Base-by-base conservation (phyloP, 1,140 invertebrate genomes). In the Geopemphigus sp. region DNA sequence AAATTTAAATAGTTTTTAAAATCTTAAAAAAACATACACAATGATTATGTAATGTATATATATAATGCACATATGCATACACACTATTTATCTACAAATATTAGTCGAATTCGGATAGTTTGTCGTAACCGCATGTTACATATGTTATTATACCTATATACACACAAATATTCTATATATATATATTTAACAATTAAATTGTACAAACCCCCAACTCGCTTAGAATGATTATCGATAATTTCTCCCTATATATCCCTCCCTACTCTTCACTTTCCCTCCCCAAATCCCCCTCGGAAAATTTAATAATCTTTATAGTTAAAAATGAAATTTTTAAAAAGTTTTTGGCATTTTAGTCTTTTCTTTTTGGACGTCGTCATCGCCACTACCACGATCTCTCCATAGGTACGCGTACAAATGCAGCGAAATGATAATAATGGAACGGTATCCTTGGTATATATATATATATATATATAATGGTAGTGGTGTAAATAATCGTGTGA, bases 21-120 rank as follows among this genome's bases (percentile, higher is more conserved):
- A 64, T 63, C 29, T n/a, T 26, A 54, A 73, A 29, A 53, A 15
- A 39, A 53, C 14, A 70, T 17, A 24, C n/a, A 45, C 14, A 8
- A 68, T 22, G 22, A 47, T 29, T 50, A 68, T 50, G 12, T 50
- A 50, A 45, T 45, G 11, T 45, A 50, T 50, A 50, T 50, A 50
- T 50, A 39, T 39, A 39, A 39, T 39, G 8, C 32, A 4, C 8
- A 8, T 39, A 39, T 39, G 32, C 32, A 39, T 39, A 39, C 14
- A 50, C 11, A 45, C 11, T 45, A 45, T 45, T 45, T 5, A 50
- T 12, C 8, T 50, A 50, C 12, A 11, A 50, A 50, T 50, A 50
- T 50, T 47, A 63, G 74, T 78, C 74, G 1, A 78, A 78, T 78
- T 78, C 74, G 74, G 57, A 72, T 72, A 54, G 47, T 72, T 19